Evolutionary conservation across 2,113 vertebrate genomes (phyloP), one percentile per base, ranked within the genome.

Genomic region (Cercopithecus mona): DNA sequence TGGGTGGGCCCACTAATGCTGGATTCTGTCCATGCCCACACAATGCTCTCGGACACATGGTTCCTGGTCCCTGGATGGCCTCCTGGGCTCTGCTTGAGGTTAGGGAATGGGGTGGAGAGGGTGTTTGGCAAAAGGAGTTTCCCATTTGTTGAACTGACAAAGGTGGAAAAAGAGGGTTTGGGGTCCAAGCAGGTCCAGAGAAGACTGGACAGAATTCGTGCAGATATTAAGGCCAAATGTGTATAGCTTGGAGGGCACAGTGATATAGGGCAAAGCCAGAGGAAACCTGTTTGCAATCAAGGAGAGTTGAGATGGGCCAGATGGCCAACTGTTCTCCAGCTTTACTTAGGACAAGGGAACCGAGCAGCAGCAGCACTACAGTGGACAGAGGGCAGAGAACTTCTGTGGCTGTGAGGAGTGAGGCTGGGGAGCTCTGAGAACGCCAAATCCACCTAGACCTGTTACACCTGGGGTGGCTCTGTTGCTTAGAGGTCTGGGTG

Each of bases 301-400:
- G 27, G 32, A 45, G n/a, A 8, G 35, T 59, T 27, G 35, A 14
- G 82, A 13, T 32, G 43, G 30, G 20, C 16, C 30, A 13, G 76
- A 50, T 12, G 8, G 38, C 13, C 23, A 10, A 11, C 40, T 20
- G 1, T 22, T 35, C 17, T 11, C 4, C 11, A 14, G 57, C 52
- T 84, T 38, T 17, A 68, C 90, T 79, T 43, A 45, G n/a, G 38
- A 43, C 17, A 8, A 52, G n/a, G 40, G 38, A 35, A 35, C 20
- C 2, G 4, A 38, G 32, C 1, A 11, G 12, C 35, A n/a, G 20
- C 4, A 14, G 55, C 22, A 17, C 18, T 0, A 3, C 23, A 73
- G 43, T 7, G 40, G 27, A 25, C 3, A 1, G 27, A 81, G 30
- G 48, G 40, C 72, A 23, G 78, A 72, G 40, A 48, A 13, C 22